Conservation (phyloP, 2,888 invertebrate genomes). For the Falcaria lacertinaria region DNA sequence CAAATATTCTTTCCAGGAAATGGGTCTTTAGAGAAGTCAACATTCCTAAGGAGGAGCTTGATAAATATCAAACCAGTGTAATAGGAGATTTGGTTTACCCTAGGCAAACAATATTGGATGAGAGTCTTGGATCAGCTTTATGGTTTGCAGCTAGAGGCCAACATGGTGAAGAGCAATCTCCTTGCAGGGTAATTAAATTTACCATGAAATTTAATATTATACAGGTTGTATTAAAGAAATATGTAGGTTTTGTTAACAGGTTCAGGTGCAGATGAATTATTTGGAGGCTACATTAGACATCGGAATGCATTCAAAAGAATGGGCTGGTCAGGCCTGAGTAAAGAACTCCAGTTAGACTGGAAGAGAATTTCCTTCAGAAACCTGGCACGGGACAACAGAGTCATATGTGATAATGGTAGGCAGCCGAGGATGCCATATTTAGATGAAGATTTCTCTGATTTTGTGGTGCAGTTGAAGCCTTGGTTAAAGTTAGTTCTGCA, state of each 20-base stretch:
- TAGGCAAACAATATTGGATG: conserved; percentile 92
- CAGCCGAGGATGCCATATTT: conserved; percentile 90
- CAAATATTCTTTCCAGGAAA: conserved; percentile 78
- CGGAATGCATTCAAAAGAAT: conserved; percentile 83
- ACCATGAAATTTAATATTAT: not conserved
- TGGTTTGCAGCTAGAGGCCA: conserved; percentile 96
- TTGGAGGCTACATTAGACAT: conserved; percentile 96
- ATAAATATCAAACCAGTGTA: conserved; percentile 69
- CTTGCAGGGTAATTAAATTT: conserved; percentile 78
- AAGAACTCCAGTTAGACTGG: conserved; percentile 88
- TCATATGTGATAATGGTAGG: conserved; percentile 93
- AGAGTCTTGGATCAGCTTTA: conserved; percentile 96
- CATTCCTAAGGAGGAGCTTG: conserved; percentile 83
- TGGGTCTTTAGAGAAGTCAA: conserved; percentile 94
- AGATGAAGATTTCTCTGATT: conserved; percentile 85
- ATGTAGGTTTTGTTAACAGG: conserved; percentile 89
- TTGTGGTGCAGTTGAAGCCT: conserved; percentile 81
- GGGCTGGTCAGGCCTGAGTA: conserved; percentile 75
- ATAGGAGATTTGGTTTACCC: conserved; percentile 92
- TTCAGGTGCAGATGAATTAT: conserved; percentile 98
- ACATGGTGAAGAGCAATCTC: conserved; percentile 76
- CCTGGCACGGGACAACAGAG: conserved; percentile 95
- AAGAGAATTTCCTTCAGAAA: conserved; percentile 92
- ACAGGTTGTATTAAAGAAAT: not conserved
- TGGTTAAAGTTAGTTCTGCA: conserved; percentile 81